phyloP scores from a whole-genome alignment of 2,888 invertebrate genomes.

The Allophyes oxyacanthae region DNA sequence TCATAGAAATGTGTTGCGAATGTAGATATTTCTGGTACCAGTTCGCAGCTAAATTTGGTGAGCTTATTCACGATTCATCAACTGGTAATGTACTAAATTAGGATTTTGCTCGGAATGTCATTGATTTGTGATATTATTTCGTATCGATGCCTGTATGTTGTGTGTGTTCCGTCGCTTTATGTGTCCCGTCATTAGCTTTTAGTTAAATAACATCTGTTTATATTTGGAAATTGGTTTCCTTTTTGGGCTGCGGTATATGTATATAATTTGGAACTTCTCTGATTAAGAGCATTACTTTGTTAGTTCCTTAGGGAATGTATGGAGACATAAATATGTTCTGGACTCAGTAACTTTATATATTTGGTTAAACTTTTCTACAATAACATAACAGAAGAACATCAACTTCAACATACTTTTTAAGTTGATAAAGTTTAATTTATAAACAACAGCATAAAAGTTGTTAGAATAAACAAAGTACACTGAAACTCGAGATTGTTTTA shows the following conservation, averaged over 20 bases:
- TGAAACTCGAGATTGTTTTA: conserved; percentile 67
- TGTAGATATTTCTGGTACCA: conserved; percentile 8
- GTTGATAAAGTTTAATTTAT: conserved; percentile 37
- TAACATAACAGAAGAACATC: conserved; percentile 20
- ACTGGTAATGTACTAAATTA: background rate
- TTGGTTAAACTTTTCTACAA: conserved; percentile 32
- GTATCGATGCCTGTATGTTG: no score
- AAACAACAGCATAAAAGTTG: conserved; percentile 44
- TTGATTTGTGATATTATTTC: no score
- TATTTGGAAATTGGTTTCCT: no score
- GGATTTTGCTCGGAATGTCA: no score
- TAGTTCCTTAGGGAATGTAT: no score
- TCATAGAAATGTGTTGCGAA: conserved; percentile 18
- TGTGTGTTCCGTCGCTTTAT: no score
- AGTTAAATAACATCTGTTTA: no score
- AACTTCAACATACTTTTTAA: conserved; percentile 23
- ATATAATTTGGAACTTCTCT: no score
- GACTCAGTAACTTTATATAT: conserved; percentile 14
- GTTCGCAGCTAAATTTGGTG: conserved; percentile 12
- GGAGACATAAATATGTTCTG: no score
- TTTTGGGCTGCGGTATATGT: no score
- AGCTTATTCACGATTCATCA: conserved; percentile 10
- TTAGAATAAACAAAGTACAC: conserved; percentile 35
- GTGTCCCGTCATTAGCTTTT: no score
- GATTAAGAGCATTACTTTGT: no score